These are phyloP conservation scores for Rallus limicola DNA, from an alignment of 2,113 vertebrate species.

Conservation along the genomic window DNA sequence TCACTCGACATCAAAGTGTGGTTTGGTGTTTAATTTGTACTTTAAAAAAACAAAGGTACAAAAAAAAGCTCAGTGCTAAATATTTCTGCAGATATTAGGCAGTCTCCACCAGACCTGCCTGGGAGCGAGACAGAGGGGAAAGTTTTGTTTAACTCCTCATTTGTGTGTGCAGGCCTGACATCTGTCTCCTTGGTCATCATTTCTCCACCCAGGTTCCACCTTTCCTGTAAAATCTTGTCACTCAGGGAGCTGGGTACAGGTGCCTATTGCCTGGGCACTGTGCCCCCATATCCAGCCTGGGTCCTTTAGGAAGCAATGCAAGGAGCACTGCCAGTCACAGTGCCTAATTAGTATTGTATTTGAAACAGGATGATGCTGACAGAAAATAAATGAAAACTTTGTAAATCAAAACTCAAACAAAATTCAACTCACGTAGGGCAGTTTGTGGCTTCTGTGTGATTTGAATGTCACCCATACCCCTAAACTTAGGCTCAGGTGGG, in stretches of 20 bases:
- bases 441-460: not conserved
- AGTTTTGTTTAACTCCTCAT: not conserved
- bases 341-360: not conserved
- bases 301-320: not conserved
- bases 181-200: not conserved
- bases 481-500: fast-evolving
- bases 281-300: not conserved
- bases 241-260: fast-evolving
- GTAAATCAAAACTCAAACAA: not conserved
- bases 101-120: not conserved
- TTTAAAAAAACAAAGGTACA: not conserved
- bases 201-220: not conserved
- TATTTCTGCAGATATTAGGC: not conserved
- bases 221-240: not conserved
- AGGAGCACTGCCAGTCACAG: not conserved
- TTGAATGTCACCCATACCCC: not conserved
- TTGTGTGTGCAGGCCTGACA: not conserved
- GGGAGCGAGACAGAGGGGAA: not conserved
- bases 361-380: not conserved
- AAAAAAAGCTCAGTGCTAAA: not conserved
- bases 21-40: not conserved
- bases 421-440: not conserved
- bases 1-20: not conserved
- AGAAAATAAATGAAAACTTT: not conserved
- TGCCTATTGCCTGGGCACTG: not conserved